Percentiles rank a stretch among this genome's conserved stretches.
phyloP scores from a whole-genome alignment of 64 coral and sea anemone species.

The Montipora sp. region DNA sequence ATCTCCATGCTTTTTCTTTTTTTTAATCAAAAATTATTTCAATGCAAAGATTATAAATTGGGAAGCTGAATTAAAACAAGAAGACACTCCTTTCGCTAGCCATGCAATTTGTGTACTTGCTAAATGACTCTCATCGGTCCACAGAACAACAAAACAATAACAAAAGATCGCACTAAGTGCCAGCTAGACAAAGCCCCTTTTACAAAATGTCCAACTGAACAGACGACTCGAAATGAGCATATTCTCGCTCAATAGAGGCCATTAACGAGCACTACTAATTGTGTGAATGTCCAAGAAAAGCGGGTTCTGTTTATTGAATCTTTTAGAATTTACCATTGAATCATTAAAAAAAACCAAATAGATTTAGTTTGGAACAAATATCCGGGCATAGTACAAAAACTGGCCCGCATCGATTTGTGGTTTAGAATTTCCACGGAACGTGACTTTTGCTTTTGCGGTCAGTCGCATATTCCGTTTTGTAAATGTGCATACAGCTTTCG shows the following conservation, averaged over 20 bases:
- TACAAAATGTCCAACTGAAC: constrained; percentile 78
- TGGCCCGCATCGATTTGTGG: not conserved
- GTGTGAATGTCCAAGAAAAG: constrained; percentile 61
- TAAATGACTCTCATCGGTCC: constrained; percentile 36
- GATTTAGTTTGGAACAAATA: not conserved
- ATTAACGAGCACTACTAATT: constrained; percentile 71
- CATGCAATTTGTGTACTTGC: constrained; percentile 61
- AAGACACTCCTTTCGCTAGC: constrained; percentile 54
- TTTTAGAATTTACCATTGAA: not conserved
- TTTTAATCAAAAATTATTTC: not conserved
- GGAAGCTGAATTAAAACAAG: constrained; percentile 54
- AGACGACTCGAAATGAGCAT: constrained; percentile 80
- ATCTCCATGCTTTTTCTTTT: not conserved
- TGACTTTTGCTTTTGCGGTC: not conserved
- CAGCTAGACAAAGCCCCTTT: constrained; percentile 72
- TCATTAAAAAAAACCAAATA: not conserved
- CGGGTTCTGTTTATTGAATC: constrained; percentile 60
- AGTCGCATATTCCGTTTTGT: not conserved
- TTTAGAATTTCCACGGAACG: not conserved
- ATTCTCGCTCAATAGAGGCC: constrained; percentile 67
- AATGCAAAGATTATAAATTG: constrained; percentile 33
- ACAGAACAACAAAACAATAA: constrained; percentile 55
- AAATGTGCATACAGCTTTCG: constrained; percentile 7
- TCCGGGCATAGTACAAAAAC: not conserved
- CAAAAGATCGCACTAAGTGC: constrained; percentile 58